A percentile compares a stretch with the other conserved stretches of the same genome.
phyloP scores from a whole-genome alignment of 2,888 invertebrate species.

The Drosophila longiperda region DNA sequence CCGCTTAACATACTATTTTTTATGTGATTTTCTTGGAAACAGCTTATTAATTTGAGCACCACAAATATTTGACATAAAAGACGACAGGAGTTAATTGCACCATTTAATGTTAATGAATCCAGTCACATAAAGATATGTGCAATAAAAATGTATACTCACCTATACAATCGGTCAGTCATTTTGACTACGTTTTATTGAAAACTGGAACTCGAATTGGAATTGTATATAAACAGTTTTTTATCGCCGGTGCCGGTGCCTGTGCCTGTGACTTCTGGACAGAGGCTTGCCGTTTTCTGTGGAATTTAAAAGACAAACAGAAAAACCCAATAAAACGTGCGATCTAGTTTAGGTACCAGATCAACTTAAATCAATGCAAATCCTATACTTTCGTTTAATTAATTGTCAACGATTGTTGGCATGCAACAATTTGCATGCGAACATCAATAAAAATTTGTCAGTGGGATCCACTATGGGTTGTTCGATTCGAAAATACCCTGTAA shows the following conservation, averaged over 20 bases:
- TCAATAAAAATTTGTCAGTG: constrained; percentile 34
- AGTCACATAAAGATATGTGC: neutral
- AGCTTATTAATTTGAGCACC: neutral
- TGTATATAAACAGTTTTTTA: no score
- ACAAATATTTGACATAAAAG: constrained; percentile 2
- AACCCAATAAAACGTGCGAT: constrained; percentile 27
- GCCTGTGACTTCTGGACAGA: constrained; percentile 38
- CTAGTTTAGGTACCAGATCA: neutral
- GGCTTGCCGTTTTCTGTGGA: constrained; percentile 49
- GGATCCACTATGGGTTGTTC: neutral
- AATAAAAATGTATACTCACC: constrained; percentile 46
- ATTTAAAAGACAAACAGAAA: constrained; percentile 35
- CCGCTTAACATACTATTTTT: neutral
- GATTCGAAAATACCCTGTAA: constrained; percentile 11
- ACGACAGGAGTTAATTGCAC: neutral
- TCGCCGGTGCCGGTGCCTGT: constrained; percentile 20
- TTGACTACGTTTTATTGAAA: constrained; percentile 10
- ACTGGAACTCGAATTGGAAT: constrained; percentile 10
- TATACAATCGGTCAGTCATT: constrained; percentile 74
- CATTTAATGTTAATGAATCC: neutral
- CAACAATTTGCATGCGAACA: constrained; percentile 55
- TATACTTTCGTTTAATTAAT: constrained; percentile 29
- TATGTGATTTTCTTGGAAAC: neutral
- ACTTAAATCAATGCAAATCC: constrained; percentile 33
- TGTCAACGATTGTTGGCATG: constrained; percentile 37